Evolutionary conservation across 2,113 vertebrate genomes (phyloP).

Genomic region (Cricetomys ansorgei): DNA sequence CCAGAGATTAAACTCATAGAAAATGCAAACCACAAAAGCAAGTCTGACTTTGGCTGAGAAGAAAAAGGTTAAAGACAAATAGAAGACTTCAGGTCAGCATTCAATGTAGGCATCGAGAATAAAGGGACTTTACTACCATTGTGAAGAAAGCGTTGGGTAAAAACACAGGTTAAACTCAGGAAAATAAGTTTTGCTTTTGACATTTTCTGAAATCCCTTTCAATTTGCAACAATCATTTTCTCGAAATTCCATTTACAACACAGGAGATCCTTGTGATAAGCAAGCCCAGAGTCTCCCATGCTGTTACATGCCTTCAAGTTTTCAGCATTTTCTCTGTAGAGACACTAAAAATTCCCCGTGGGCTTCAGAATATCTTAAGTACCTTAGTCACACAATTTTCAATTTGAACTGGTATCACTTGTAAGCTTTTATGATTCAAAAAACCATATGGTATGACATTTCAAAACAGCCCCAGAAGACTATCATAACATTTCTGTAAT

Average conservation of each 20-base stretch:
- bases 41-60: not conserved
- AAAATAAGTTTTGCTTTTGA: slow-evolving; percentile 57
- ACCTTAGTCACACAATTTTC: slow-evolving; percentile 65
- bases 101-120: not conserved
- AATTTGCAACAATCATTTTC: slow-evolving; percentile 38
- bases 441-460: slow-evolving; percentile 63
- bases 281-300: slow-evolving; percentile 39
- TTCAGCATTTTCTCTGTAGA: slow-evolving; percentile 65
- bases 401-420: slow-evolving; percentile 70
- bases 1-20: slow-evolving; percentile 43
- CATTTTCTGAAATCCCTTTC: slow-evolving; percentile 59
- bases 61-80: slow-evolving; percentile 19
- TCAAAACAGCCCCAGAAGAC: slow-evolving; percentile 67
- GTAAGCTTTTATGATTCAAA: slow-evolving; percentile 73
- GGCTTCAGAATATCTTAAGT: slow-evolving; percentile 60
- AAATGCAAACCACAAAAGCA: slow-evolving; percentile 14
- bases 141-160: slow-evolving; percentile 33
- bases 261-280: slow-evolving; percentile 70
- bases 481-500: slow-evolving; percentile 66
- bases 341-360: slow-evolving; percentile 36
- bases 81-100: not conserved
- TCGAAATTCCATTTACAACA: slow-evolving; percentile 66
- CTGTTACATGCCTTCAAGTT: slow-evolving; percentile 67
- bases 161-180: slow-evolving; percentile 37
- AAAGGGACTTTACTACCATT: not conserved